Conservation (phyloP, 2,113 vertebrate species). For the Chitala chitala region DNA sequence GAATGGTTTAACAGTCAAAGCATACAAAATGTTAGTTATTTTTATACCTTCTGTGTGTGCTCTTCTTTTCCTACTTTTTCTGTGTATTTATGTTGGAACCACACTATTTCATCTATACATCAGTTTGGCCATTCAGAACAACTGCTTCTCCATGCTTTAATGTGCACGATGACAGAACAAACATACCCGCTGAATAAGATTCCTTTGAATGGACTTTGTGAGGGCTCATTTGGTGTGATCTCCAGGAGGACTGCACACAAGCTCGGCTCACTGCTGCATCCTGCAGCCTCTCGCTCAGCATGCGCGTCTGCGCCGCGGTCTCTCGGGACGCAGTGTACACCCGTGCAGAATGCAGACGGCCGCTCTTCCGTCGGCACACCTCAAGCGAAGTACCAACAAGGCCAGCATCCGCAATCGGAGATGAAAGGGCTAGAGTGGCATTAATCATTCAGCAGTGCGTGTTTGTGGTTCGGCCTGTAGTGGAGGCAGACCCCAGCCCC, state of each 20-base stretch:
- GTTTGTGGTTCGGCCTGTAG: not conserved
- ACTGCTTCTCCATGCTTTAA: too few relatives aligned
- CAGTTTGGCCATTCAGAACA: not conserved
- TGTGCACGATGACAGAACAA: too few relatives aligned
- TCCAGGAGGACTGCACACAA: too few relatives aligned
- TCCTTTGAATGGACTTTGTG: too few relatives aligned
- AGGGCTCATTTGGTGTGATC: too few relatives aligned
- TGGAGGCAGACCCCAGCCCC: too few relatives aligned
- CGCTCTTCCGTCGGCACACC: not conserved
- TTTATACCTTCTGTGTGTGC: conserved; percentile 33
- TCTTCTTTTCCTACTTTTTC: conserved; percentile 36
- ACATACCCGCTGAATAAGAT: too few relatives aligned
- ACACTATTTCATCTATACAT: not conserved
- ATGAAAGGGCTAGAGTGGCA: not conserved
- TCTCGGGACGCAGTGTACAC: not conserved
- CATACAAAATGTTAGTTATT: conserved; percentile 33
- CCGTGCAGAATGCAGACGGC: not conserved
- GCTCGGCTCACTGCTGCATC: conserved; percentile 28
- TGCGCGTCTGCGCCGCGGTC: not conserved
- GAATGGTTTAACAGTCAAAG: conserved; percentile 38
- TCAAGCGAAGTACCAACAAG: not conserved
- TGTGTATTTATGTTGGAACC: conserved; percentile 35
- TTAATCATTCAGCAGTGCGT: conserved; percentile 8
- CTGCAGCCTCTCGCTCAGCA: not conserved
- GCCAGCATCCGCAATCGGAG: not conserved